Base-by-base conservation (phyloP, 2,888 invertebrate species). In the Seladonia tumulorum region DNA sequence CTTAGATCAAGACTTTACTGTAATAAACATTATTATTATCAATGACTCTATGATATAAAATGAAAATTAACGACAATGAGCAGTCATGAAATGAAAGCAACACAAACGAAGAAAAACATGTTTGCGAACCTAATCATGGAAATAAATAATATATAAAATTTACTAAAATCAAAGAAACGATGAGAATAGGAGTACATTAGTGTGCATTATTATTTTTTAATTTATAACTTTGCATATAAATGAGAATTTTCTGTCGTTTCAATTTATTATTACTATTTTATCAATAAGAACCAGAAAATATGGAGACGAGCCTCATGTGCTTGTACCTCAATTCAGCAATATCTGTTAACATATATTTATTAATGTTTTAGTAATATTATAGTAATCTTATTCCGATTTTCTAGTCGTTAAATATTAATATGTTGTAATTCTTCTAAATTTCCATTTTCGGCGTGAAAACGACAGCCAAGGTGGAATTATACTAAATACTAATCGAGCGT, bases 321-420 rank as follows among this genome's bases (percentile, higher is more conserved):
- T 57, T n/a, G n/a, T n/a, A n/a, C 57, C 10, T 57, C 57, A 12
- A n/a, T 57, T 57, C n/a, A 57, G 57, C 57, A 57, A 57, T 57
- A 57, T n/a, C n/a, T 57, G 12, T 57, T 57, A 25, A 57, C 1
- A n/a, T n/a, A 10, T 57, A 57, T 57, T 57, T 57, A 57, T 57
- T 12, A 57, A 57, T n/a, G n/a, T n/a, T 57, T 57, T n/a, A n/a
- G n/a, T 57, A 57, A 57, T 57, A 1, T 53, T 53, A 53, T 5
- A 22, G 22, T 53, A n/a, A 53, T n/a, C 22, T 10, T 53, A 12
- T 57, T n/a, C n/a, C 3, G n/a, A 12, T 57, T 57, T 57, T 57
- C 57, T 57, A 57, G 57, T 57, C n/a, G n/a, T 57, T 57, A 57
- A 57, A n/a, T 57, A 57, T n/a, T n/a, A n/a, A n/a, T n/a, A 22